Evolutionary conservation across 2,888 invertebrate species (phyloP).

Genomic region (Anthrax anthrax): DNA sequence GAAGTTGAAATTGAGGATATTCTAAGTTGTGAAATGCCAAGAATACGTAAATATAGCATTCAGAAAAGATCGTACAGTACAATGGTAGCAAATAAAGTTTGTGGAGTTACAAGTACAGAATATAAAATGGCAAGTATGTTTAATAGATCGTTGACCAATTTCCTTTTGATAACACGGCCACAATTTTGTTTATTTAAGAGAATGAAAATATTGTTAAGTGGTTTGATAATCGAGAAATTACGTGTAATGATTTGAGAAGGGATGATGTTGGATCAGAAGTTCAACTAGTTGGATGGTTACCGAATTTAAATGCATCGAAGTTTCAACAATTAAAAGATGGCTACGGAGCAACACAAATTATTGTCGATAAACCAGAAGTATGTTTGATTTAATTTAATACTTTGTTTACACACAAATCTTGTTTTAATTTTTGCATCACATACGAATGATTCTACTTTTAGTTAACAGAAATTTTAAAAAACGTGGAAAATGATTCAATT

Average conservation of each 20-base stretch:
- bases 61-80: conserved; percentile 31
- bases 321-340: conserved; percentile 35
- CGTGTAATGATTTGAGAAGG: conserved; percentile 32
- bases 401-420: background rate
- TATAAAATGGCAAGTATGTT: conserved; percentile 33
- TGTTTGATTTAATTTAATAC: conserved; percentile 5
- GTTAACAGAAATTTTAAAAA: conserved; percentile 22
- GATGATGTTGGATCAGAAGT: conserved; percentile 28
- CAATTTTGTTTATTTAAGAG: conserved; percentile 18
- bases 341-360: conserved; percentile 34
- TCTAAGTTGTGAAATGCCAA: conserved; percentile 19
- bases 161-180: no score
- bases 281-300: conserved; percentile 33
- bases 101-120: conserved; percentile 33
- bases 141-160: background rate
- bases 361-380: conserved; percentile 30
- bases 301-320: conserved; percentile 24
- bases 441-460: conserved; percentile 7
- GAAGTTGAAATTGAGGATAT: conserved; percentile 34
- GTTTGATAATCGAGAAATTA: conserved; percentile 33
- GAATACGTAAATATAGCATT: conserved; percentile 6
- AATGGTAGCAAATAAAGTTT: conserved; percentile 21
- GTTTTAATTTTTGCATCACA: background rate
- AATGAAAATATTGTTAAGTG: conserved; percentile 31
- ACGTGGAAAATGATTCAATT: conserved; percentile 25